Conservation (phyloP, 64 coral and sea anemone species). For the Montipora foliosa region DNA sequence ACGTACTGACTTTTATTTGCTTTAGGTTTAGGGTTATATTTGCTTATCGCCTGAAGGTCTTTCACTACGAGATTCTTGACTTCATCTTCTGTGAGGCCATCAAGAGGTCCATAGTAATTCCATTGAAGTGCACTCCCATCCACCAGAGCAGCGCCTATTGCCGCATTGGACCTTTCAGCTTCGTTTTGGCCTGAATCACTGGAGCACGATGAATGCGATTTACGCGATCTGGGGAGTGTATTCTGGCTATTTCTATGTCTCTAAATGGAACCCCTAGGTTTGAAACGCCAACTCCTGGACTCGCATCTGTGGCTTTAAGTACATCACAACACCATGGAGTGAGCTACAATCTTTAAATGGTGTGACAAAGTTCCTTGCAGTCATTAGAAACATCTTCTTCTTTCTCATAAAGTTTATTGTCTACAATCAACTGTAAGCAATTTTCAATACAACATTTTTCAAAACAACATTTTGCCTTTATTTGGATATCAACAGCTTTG, state of each 20-base stretch:
- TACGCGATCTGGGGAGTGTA: no score
- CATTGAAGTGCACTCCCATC: no score
- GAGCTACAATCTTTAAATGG: conserved; percentile 12
- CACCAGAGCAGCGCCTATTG: no score
- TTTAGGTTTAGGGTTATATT: no score
- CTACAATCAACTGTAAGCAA: conserved; percentile 14
- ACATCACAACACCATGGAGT: conserved; percentile 38
- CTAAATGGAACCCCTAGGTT: conserved; percentile 41
- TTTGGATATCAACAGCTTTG: not conserved
- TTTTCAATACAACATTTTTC: conserved; percentile 11
- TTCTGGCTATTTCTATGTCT: not conserved
- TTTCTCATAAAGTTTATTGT: conserved; percentile 30
- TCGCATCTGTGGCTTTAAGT: conserved; percentile 53
- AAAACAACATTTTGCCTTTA: conserved; percentile 5
- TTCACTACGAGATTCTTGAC: no score
- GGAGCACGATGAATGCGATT: no score
- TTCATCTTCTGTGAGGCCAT: no score
- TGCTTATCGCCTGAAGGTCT: no score
- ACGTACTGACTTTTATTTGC: no score
- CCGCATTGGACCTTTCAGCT: no score
- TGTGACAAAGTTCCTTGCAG: conserved; percentile 19
- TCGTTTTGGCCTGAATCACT: no score
- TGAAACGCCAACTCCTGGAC: conserved; percentile 37
- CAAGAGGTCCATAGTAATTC: no score
- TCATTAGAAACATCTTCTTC: conserved; percentile 35